A percentile compares a stretch with the other conserved stretches of the same genome.
phyloP scores from a whole-genome alignment of 1,140 invertebrate genomes.

The Linepithema humile region DNA sequence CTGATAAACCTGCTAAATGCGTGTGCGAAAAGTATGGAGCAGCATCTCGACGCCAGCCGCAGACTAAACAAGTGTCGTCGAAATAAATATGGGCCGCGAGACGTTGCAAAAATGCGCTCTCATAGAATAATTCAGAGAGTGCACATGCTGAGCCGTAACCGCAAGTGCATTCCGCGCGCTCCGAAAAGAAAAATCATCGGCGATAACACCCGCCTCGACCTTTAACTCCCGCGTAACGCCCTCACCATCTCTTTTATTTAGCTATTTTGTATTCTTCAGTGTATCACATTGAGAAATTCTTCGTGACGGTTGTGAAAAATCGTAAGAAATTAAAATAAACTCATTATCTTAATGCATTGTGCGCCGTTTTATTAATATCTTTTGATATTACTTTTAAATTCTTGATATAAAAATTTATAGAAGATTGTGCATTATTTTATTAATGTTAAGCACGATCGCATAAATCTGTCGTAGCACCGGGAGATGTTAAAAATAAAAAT shows the following conservation, averaged over 20 bases:
- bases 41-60: constrained; percentile 5
- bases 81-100: constrained; percentile 57
- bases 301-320: not conserved
- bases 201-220: not conserved
- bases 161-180: not conserved
- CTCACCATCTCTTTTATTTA: not conserved
- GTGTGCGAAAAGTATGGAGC: constrained; percentile 22
- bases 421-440: no score
- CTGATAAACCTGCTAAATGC: constrained; percentile 16
- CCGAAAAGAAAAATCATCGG: not conserved
- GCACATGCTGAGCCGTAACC: not conserved
- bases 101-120: constrained; percentile 47
- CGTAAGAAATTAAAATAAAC: not conserved
- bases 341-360: not conserved
- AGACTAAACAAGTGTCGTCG: constrained; percentile 63
- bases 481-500: no score
- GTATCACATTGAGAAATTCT: not conserved
- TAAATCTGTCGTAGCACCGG: no score
- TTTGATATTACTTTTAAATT: no score
- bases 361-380: not conserved
- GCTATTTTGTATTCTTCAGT: not conserved
- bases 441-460: no score
- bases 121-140: constrained; percentile 53
- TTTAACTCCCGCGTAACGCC: not conserved
- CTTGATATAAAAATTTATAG: no score